Conservation (phyloP, 2,797 vertebrate genomes). For the Anguilla marmorata region DNA sequence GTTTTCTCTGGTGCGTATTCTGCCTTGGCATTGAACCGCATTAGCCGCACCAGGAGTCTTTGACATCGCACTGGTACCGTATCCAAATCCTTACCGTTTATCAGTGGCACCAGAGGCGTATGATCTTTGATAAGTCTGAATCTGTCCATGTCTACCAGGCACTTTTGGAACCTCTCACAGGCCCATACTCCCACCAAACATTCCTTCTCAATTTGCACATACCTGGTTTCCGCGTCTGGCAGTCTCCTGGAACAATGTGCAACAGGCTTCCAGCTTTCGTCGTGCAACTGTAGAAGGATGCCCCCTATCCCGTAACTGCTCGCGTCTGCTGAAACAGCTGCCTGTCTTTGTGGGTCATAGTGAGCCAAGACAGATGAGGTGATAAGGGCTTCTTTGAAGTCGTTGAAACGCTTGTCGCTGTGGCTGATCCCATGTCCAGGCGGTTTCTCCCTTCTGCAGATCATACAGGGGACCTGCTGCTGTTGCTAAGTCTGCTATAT, state of each 20-base stretch:
- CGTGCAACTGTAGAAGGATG: background rate
- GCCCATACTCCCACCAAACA: background rate
- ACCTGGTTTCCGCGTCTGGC: background rate
- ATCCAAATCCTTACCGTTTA: background rate
- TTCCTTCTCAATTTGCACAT: background rate
- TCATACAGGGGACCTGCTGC: background rate
- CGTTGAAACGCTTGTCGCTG: background rate
- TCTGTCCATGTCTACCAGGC: background rate
- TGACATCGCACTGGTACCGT: background rate
- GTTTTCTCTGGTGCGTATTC: constrained; percentile 16
- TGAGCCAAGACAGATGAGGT: no score
- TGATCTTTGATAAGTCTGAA: background rate
- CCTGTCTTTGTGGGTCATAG: no score
- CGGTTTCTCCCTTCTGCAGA: background rate
- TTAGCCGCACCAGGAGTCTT: background rate
- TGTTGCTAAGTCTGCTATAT: constrained; percentile 22
- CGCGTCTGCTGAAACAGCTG: background rate
- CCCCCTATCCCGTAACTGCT: background rate
- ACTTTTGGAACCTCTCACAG: background rate
- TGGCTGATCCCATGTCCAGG: constrained; percentile 21
- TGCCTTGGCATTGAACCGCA: constrained; percentile 3
- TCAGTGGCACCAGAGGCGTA: background rate
- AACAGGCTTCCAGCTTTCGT: background rate
- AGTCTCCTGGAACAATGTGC: background rate
- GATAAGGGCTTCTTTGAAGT: no score